Base-by-base conservation (phyloP, 2,113 vertebrate species). In the Zootoca vivipara region DNA sequence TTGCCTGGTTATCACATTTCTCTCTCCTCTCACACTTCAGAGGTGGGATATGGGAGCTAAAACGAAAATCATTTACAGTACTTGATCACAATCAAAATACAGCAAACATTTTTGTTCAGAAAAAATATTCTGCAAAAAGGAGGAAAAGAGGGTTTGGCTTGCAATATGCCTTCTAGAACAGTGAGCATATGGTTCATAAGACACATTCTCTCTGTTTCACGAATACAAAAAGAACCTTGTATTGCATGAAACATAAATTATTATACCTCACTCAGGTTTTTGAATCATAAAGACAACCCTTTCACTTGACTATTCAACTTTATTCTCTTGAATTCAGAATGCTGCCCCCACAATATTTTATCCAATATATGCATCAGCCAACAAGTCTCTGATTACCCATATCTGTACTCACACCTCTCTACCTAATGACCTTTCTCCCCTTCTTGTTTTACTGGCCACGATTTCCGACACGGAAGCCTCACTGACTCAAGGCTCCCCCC, bases 241-340 rank as follows among this genome's bases (percentile, higher is more conserved):
- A 7, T 58, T 26, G 26, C 52, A 1, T 2, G 3, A 42, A n/a
- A 4, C 0, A 20, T n/a, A 3, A 9, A 24, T 1, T 70, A 16
- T 28, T 24, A 33, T 0, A 52, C 10, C 38, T 62, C 18, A 62
- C 13, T 79, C 62, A 73, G 10, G 52, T 30, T 78, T 58, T 15
- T 30, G 2, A 22, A 12, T 13, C 30, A 46, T 75, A 33, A 24
- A 12, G 1, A 78, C n/a, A 15, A 9, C 12, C 52, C 67, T 28
- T 1, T 16, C 1, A 62, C 56, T 15, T 62, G 58, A 1, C 35
- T 79, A 79, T 67, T n/a, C 40, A 88, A 58, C 35, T 10, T 85
- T 65, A 77, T 5, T 64, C 58, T 42, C 75, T 52, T 42, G 26
- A 35, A 12, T 12, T 46, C 30, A 5, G 5, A 33, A 28, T 8